These are phyloP conservation scores for Enhydra lutris DNA, from an alignment of 2,113 vertebrate genomes.

Conservation along the genomic window DNA sequence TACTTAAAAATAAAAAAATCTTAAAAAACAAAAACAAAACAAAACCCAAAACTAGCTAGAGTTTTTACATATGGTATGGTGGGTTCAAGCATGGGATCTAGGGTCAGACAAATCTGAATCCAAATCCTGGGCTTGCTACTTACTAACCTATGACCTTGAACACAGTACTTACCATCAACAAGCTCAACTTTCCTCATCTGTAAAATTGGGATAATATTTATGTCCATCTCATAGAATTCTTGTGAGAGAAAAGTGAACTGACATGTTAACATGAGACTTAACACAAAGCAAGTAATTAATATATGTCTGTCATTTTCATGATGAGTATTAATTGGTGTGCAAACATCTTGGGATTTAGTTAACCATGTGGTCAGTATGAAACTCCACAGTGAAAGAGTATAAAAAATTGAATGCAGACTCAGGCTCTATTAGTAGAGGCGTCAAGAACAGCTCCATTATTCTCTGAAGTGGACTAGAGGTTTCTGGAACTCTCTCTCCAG, in stretches of 20 bases:
- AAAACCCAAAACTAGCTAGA: neutral
- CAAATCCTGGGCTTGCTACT: neutral
- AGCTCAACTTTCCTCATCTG: neutral
- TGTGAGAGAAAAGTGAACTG: neutral
- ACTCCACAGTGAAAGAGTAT: neutral
- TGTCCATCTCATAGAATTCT: neutral
- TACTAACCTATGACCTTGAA: neutral
- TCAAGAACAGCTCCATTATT: neutral
- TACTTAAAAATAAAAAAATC: neutral
- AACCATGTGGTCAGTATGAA: neutral
- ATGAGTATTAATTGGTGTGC: neutral
- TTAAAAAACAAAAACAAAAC: neutral
- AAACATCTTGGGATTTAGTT: neutral
- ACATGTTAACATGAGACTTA: neutral
- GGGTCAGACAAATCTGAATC: neutral
- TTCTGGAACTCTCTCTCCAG: neutral
- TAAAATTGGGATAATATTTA: neutral
- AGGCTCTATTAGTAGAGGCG: neutral
- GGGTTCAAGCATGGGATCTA: neutral
- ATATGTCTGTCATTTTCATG: neutral
- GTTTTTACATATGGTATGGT: neutral
- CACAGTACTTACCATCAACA: neutral
- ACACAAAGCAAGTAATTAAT: neutral
- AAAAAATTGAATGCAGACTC: neutral
- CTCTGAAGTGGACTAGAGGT: neutral